phyloP scores from a whole-genome alignment of 2,113 vertebrate species.

The Tapirus terrestris region DNA sequence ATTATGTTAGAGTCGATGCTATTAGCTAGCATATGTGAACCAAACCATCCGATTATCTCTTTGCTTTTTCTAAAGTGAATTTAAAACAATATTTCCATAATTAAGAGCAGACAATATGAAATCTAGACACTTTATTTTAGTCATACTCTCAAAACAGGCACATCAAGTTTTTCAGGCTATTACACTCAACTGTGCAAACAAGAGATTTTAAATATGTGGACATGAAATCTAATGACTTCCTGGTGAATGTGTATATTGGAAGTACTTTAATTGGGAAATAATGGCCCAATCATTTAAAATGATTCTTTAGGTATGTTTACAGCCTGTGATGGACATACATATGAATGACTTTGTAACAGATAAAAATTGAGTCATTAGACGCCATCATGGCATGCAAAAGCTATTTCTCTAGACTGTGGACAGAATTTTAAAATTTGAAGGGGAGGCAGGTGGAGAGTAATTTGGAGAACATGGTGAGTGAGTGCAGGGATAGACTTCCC shows the following conservation, averaged over 20 bases:
- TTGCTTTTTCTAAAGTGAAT: neutral
- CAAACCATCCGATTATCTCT: neutral
- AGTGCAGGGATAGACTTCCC: neutral
- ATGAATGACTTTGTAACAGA: neutral
- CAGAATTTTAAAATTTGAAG: neutral
- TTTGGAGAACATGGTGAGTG: neutral
- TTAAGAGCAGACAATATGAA: neutral
- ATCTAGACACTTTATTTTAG: neutral
- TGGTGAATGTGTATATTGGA: neutral
- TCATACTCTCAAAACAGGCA: slow-evolving; percentile 26
- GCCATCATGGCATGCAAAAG: neutral
- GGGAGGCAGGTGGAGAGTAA: neutral
- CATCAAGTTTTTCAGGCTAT: neutral
- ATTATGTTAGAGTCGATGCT: neutral
- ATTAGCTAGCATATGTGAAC: slow-evolving; percentile 11
- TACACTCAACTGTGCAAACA: neutral
- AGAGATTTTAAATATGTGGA: slow-evolving; percentile 41
- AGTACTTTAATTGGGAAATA: slow-evolving; percentile 23
- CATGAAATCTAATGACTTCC: slow-evolving; percentile 41
- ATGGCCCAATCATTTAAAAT: slow-evolving; percentile 40
- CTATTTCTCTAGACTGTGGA: neutral
- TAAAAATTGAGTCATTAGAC: neutral
- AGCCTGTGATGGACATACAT: slow-evolving; percentile 16
- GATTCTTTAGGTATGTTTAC: neutral
- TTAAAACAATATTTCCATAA: slow-evolving; percentile 42